phyloP scores from a whole-genome alignment of 92 coral and sea anemone genomes.

The Umimayanthus chanpuru region DNA sequence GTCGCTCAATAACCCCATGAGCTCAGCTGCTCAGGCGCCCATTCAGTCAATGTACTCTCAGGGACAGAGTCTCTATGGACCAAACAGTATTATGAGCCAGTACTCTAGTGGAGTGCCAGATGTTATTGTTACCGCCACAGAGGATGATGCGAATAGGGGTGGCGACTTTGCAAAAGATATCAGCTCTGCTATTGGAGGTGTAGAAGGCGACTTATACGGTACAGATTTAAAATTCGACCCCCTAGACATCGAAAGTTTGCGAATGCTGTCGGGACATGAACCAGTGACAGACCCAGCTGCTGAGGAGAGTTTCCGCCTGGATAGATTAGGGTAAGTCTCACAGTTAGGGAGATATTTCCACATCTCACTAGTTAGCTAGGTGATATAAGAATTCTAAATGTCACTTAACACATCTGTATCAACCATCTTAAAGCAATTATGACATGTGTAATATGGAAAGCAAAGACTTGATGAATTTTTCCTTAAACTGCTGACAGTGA shows the following conservation, averaged over 20 bases:
- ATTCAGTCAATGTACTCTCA: slow-evolving; percentile 34
- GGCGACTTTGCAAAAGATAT: slow-evolving; percentile 78
- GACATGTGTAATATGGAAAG: too few relatives aligned
- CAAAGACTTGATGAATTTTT: too few relatives aligned
- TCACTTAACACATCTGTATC: too few relatives aligned
- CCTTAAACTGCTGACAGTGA: too few relatives aligned
- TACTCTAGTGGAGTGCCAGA: slow-evolving; percentile 64
- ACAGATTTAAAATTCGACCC: slow-evolving; percentile 63
- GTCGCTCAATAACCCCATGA: slow-evolving; percentile 24
- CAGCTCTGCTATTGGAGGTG: slow-evolving; percentile 66
- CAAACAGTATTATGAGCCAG: slow-evolving; percentile 37
- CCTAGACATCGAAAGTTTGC: slow-evolving; percentile 84
- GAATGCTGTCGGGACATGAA: slow-evolving; percentile 89
- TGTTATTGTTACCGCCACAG: slow-evolving; percentile 81
- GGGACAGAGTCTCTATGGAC: slow-evolving; percentile 38
- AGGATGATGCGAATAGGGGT: slow-evolving; percentile 71
- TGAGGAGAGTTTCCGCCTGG: slow-evolving; percentile 85
- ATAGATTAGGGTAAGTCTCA: slow-evolving; percentile 72
- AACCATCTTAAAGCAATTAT: too few relatives aligned
- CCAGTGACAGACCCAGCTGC: slow-evolving; percentile 87
- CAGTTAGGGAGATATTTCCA: not conserved
- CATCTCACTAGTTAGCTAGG: too few relatives aligned
- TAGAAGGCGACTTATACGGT: slow-evolving; percentile 31
- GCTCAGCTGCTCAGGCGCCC: slow-evolving; percentile 8
- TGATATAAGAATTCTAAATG: too few relatives aligned